Conservation (phyloP, 2,113 vertebrate genomes). For the Dipodomys stephensi region DNA sequence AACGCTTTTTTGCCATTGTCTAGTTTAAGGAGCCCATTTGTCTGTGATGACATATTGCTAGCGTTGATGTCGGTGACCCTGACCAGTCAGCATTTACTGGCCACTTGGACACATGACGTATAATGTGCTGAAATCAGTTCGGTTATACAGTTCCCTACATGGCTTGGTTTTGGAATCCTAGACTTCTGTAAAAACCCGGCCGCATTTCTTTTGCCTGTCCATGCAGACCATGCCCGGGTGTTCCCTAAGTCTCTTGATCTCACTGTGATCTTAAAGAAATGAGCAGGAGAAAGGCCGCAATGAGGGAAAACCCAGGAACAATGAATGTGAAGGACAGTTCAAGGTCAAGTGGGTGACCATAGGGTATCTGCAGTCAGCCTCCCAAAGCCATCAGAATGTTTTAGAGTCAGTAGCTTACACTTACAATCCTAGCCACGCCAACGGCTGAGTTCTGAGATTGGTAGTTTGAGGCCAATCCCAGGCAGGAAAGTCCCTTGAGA, state of each 20-base stretch:
- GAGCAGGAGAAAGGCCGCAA: background rate
- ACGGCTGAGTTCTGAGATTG: too few relatives aligned
- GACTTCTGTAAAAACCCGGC: background rate
- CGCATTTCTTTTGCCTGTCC: too few relatives aligned
- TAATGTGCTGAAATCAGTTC: background rate
- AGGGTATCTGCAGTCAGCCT: background rate
- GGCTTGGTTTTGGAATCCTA: background rate
- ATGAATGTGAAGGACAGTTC: background rate
- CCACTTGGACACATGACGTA: background rate
- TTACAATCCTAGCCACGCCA: too few relatives aligned
- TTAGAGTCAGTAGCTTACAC: too few relatives aligned
- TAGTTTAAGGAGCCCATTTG: conserved; percentile 17
- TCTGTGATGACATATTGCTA: background rate
- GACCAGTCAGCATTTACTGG: background rate
- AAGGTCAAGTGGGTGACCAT: background rate
- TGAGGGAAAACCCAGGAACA: too few relatives aligned
- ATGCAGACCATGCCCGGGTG: too few relatives aligned
- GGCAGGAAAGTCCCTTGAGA: too few relatives aligned
- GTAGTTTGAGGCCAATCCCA: too few relatives aligned
- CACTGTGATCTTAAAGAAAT: background rate
- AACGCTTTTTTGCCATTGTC: background rate
- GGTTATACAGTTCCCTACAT: background rate
- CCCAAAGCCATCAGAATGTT: background rate
- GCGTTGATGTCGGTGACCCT: background rate
- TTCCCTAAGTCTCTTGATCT: too few relatives aligned